Conservation (phyloP, 2,888 invertebrate species). For the Trichacis sp. region DNA sequence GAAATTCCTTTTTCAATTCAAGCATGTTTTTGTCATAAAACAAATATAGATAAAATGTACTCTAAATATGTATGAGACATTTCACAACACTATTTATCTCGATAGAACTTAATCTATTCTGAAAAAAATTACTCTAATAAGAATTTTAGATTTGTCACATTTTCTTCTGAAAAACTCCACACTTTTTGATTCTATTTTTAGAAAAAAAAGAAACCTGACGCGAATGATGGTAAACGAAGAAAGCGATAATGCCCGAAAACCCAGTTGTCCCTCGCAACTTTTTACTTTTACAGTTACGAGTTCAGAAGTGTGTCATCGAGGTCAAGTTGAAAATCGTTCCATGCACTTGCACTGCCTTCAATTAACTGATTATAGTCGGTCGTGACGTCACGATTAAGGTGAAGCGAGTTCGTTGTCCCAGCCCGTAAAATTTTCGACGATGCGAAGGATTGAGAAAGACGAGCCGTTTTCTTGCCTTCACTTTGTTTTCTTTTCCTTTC, state of each 20-base stretch:
- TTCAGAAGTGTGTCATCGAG: conserved; percentile 43
- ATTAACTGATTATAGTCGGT: conserved; percentile 50
- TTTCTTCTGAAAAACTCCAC: no score
- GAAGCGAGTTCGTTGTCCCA: conserved; percentile 50
- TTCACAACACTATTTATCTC: no score
- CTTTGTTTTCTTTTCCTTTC: conserved; percentile 10
- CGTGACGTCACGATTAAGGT: conserved; percentile 50
- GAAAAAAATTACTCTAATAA: no score
- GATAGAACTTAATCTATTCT: no score
- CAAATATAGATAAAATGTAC: no score
- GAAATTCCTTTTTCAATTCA: no score
- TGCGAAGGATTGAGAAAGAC: conserved; percentile 27
- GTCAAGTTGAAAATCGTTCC: conserved; percentile 53
- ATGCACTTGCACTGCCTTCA: conserved; percentile 47
- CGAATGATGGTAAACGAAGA: background rate
- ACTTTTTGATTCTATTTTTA: no score
- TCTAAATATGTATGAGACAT: no score
- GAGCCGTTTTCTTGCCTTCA: conserved; percentile 13
- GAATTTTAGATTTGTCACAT: no score
- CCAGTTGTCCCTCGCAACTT: background rate
- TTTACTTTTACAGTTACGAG: conserved; percentile 37
- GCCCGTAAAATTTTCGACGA: conserved; percentile 40
- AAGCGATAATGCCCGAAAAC: background rate
- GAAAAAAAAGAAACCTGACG: no score
- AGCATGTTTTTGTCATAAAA: no score